These are phyloP conservation scores for Achroia grisella DNA, from an alignment of 1,140 invertebrate species.

Conservation along the genomic window DNA sequence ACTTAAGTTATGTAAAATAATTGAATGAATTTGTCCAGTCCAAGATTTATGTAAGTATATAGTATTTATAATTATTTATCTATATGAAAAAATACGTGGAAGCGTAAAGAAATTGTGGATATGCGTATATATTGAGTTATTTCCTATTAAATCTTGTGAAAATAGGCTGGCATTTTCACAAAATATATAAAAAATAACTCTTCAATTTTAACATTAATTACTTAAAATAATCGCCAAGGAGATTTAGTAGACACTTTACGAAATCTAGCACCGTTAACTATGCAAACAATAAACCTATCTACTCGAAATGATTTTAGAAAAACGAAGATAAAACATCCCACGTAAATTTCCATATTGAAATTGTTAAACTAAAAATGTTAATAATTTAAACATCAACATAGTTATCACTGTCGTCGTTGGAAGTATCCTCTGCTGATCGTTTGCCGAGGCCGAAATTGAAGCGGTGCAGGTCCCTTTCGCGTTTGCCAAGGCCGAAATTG, in stretches of 20 bases:
- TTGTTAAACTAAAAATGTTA: constrained; percentile 7
- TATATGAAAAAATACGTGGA: constrained; percentile 15
- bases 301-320: not conserved
- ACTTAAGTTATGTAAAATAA: constrained; percentile 2
- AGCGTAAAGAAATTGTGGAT: not conserved
- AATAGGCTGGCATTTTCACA: constrained; percentile 40
- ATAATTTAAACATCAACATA: constrained; percentile 44
- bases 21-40: constrained; percentile 5
- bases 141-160: constrained; percentile 27
- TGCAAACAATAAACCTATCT: not conserved
- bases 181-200: constrained; percentile 15
- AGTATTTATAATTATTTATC: constrained; percentile 19
- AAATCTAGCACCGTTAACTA: no score
- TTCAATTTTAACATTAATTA: not conserved
- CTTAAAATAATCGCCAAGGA: no score
- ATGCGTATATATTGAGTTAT: constrained; percentile 3
- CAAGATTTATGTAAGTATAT: constrained; percentile 11
- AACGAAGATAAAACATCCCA: constrained; percentile 12
- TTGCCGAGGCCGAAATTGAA: constrained; percentile 65
- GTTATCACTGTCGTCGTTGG: constrained; percentile 37
- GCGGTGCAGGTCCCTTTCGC: constrained; percentile 52
- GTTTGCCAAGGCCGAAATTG: constrained; percentile 59
- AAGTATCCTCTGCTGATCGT: constrained; percentile 34
- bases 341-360: constrained; percentile 31
- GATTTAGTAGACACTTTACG: no score